Evolutionary conservation across 2,797 vertebrate species (phyloP).

Genomic region (Lepus oiostolus): DNA sequence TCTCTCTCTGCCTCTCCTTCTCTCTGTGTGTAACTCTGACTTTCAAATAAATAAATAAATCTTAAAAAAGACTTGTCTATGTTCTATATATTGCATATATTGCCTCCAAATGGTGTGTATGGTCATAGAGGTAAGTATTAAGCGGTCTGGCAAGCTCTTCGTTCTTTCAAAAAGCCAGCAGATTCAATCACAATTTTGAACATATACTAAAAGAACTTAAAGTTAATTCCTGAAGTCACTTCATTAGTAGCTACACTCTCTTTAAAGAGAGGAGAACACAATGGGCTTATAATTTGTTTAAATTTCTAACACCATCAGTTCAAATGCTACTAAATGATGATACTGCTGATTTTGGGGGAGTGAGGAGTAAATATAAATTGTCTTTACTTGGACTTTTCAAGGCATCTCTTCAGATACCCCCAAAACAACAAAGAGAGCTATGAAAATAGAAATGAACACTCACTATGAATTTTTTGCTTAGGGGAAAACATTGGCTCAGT

Average conservation of each 20-base stretch:
- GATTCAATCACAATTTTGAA: conserved; percentile 14
- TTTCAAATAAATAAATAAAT: too few relatives aligned
- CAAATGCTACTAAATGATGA: not conserved
- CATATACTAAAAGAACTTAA: conserved; percentile 42
- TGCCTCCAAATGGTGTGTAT: not conserved
- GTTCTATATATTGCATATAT: not conserved
- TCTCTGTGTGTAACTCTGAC: too few relatives aligned
- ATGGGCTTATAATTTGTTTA: conserved; percentile 18
- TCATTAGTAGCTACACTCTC: not conserved
- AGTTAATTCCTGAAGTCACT: not conserved
- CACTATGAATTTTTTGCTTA: not conserved
- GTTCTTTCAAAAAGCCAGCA: conserved; percentile 31
- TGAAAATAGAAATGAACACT: conserved; percentile 30
- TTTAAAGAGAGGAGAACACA: not conserved
- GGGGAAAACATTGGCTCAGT: not conserved
- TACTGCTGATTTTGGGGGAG: not conserved
- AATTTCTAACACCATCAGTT: not conserved
- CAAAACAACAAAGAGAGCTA: not conserved
- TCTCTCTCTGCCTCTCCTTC: too few relatives aligned
- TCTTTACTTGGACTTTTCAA: conserved; percentile 35
- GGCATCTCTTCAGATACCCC: not conserved
- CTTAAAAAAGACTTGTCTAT: not conserved
- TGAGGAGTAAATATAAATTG: not conserved
- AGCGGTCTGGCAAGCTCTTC: not conserved
- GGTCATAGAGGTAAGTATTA: not conserved